Base-by-base conservation (phyloP, 2,888 invertebrate species). In the Vanessa cardui region DNA sequence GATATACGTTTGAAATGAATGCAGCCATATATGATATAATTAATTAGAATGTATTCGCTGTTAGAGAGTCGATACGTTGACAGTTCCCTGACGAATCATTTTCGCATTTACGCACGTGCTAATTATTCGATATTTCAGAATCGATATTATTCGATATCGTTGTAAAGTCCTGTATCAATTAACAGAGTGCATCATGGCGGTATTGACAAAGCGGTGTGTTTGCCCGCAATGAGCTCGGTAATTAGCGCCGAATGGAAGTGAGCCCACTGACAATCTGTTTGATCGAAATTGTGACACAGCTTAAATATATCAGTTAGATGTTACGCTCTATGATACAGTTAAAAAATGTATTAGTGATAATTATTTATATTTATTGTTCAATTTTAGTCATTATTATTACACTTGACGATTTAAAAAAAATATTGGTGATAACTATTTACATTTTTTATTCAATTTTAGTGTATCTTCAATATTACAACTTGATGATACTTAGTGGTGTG, bases 161-260 rank as follows among this genome's bases (percentile, higher is more conserved):
- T 31, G 52, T 64, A 64, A 64, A 72, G 70, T 72, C 69, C 72
- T 63, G 71, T 73, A 75, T 74, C 74, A 73, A 73, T 74, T 72
- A 73, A 72, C 71, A 66, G 71, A 72, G 71, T 73, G 69, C 64
- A 73, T 66, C 71, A 54, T 47, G 33, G 18, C 68, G 68, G 68
- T 78, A 75, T 77, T 76, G 79, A 79, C 78, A 76, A 76, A 78
- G 78, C 75, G 74, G 70, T 72, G 73, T 75, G 77, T 80, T 82
- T 80, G 80, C 70, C 61, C 74, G 76, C 74, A 77, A 79, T 79
- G 79, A 79, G 77, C 73, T 76, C 72, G 74, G 76, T 76, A 79
- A 81, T 82, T 79, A 80, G 77, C 76, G 75, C 73, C 74, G 75
- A 76, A 79, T 78, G 78, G 76, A 74, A 72, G 68, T 74, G 72